Conservation (phyloP, 2,113 vertebrate species). For the Sinocyclocheilus grahami region DNA sequence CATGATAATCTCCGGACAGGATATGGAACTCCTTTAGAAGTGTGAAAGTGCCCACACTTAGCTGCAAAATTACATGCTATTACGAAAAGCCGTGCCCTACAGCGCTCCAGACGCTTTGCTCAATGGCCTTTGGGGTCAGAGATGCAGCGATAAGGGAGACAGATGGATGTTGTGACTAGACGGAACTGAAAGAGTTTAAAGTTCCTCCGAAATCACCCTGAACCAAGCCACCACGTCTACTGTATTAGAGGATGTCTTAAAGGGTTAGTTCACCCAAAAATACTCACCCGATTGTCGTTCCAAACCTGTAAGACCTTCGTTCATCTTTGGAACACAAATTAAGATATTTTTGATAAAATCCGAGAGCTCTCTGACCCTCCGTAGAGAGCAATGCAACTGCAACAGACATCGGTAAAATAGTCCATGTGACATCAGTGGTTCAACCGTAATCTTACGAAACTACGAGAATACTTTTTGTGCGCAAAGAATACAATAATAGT, state of each 20-base stretch:
- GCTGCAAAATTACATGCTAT: conserved; percentile 23
- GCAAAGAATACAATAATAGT: too few relatives aligned
- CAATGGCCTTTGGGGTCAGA: conserved; percentile 31
- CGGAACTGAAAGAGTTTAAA: conserved; percentile 49
- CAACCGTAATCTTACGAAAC: too few relatives aligned
- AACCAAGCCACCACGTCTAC: conserved; percentile 18
- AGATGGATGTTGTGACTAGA: conserved; percentile 47
- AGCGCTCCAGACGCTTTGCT: neutral
- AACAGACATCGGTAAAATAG: too few relatives aligned
- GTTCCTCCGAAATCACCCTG: conserved; percentile 50
- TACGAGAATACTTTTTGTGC: too few relatives aligned
- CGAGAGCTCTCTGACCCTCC: too few relatives aligned
- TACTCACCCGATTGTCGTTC: too few relatives aligned
- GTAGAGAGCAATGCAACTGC: too few relatives aligned
- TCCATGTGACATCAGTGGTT: too few relatives aligned
- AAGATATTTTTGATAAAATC: too few relatives aligned
- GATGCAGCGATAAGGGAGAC: conserved; percentile 42
- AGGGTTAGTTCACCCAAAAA: too few relatives aligned
- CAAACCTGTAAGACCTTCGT: too few relatives aligned
- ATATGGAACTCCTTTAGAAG: conserved; percentile 39
- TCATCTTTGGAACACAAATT: too few relatives aligned
- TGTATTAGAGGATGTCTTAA: neutral
- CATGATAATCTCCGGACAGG: conserved; percentile 39
- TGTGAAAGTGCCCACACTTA: conserved; percentile 33
- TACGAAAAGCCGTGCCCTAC: neutral